Percentiles rank a stretch among this genome's conserved stretches.
These are phyloP conservation scores for Otocyon megalotis DNA, from an alignment of 2,113 vertebrate genomes.

Conservation along the genomic window DNA sequence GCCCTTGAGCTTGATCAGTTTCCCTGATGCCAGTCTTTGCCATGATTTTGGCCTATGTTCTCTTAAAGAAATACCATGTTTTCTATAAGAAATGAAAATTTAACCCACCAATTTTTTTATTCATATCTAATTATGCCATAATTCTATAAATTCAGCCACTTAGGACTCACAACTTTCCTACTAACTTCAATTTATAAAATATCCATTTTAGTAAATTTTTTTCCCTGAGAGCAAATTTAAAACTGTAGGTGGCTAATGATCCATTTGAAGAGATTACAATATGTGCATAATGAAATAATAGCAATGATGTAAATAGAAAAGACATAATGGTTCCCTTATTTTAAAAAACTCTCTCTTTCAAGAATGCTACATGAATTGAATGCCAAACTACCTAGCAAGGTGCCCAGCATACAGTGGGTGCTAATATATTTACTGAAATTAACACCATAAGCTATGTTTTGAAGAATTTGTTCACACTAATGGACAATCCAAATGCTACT, in stretches of 20 bases:
- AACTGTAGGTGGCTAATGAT: conserved; percentile 54
- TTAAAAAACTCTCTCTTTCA: background rate
- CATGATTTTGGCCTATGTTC: background rate
- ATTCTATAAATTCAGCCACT: background rate
- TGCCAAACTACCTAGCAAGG: background rate
- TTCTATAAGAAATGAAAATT: background rate
- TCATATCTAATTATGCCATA: background rate
- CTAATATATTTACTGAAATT: conserved; percentile 37
- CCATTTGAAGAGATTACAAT: conserved; percentile 25
- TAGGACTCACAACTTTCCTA: background rate
- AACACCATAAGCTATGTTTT: conserved; percentile 37
- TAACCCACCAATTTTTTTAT: background rate
- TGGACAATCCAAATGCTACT: background rate
- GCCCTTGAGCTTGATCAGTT: background rate
- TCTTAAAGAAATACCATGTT: conserved; percentile 4
- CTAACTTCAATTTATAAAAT: conserved; percentile 38
- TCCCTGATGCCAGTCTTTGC: background rate
- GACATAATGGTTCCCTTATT: background rate
- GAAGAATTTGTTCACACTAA: background rate
- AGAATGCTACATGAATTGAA: background rate
- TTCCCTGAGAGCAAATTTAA: background rate
- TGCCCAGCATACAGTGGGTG: background rate
- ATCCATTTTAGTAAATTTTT: conserved; percentile 62
- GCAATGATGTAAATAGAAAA: conserved; percentile 24
- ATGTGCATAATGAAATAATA: conserved; percentile 58